Base-by-base conservation (phyloP, 2,888 invertebrate genomes). In the Argynnis bischoffii region DNA sequence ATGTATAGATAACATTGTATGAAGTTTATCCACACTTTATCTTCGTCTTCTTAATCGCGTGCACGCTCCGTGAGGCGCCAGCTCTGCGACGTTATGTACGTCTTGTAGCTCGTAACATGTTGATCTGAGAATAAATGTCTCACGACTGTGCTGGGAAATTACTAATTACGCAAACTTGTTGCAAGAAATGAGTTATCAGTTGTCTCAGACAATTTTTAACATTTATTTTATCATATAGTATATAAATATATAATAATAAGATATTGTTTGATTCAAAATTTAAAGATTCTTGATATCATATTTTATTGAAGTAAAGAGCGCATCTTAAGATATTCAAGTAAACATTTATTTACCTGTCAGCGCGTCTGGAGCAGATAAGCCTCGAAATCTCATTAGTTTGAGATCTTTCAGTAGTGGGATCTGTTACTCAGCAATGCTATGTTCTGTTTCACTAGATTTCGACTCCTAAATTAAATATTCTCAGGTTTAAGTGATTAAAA, bases 11-110 rank as follows among this genome's bases (percentile, higher is more conserved):
- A 61, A 15, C 31, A 48, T 18, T 50, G 13, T 50, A 48, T 50
- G 60, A 41, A 31, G 8, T 6, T 60, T 31, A 60, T 16, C 51
- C 35, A 13, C 50, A 18, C 51, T 60, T 51, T 51, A 31, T 60
- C 50, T 35, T 60, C 51, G 50, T 50, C 50, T 50, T 15, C 16
- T 16, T 51, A 60, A 60, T 35, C 60, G 26, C 11, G 6, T 15
- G 31, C n/a, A 31, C 16, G 16, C 50, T 8, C 15, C 50, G 16
- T 15, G 16, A 51, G 16, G 11, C n/a, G 50, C n/a, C 50, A n/a
- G 16, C 16, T 15, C n/a, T 50, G 50, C 8, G 15, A 50, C 50
- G 11, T 11, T 16, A 16, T 16, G n/a, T 6, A 41, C 35, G 8
- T 41, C 35, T 41, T 41, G 35, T 41, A 8, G 11, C 35, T 41